Base-by-base conservation (phyloP, 2,797 vertebrate genomes). In the Micropoecilia bifurca region DNA sequence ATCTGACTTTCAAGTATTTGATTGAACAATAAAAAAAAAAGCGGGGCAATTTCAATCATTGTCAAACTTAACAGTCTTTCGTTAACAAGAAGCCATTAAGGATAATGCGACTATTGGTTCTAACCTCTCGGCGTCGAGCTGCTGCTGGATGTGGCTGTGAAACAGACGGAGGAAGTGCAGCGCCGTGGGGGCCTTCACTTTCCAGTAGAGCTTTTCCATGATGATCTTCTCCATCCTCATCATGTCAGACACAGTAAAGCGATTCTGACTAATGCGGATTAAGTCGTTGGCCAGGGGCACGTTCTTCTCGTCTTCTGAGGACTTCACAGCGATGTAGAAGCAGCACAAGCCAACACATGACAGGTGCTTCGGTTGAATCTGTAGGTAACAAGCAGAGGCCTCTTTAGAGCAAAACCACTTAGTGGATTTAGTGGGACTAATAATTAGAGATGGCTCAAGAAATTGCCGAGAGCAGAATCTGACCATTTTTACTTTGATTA, bases 181-280 rank as follows among this genome's bases (percentile, higher is more conserved):
- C 6, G 97, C 96, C 48, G 99, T 99, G 13, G 97, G 95, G 82
- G 96, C 95, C 94, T 96, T 98, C 81, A 98, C 95, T 93, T 98
- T 99, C 96, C 97, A 97, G 84, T 94, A 93, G 61, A 99, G 94
- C 89, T 99, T 99, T 92, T 99, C 97, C 92, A 99, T 84, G 77
- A 99, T 82, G 41, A 99, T 99, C 94, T 97, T 98, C 92, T 99
- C 98, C 99, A 99, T 99, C 88, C 99, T 96, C 95, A 98, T 98
- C 97, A 99, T 95, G 90, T 99, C 99, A 5, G 97, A 98, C 88
- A 98, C 96, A 0, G 97, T 99, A 86, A 99, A 99, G 87, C 97
- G 97, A 39, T 97, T 98, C 92, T 99, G 99, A 88, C 97, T 99
- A 90, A 99, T 98, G 83, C 98, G 95, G 93, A 99, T 98, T 89